Conservation (phyloP, 2,888 invertebrate species). For the Theodoxus fluviatilis region DNA sequence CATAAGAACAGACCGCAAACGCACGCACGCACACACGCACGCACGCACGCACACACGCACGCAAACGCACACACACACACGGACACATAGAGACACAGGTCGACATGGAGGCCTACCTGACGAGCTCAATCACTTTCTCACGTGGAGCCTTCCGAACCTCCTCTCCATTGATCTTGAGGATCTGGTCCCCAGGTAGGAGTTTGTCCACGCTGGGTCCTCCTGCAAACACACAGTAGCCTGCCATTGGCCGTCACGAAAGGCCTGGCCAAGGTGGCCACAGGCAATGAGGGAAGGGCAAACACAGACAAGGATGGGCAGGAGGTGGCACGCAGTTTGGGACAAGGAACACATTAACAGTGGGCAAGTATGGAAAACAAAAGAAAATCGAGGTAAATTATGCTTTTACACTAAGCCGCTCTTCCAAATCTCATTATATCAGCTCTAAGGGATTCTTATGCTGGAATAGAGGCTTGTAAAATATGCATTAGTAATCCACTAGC, state of each 20-base stretch:
- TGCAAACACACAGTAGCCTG: slow-evolving; percentile 37
- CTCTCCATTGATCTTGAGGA: slow-evolving; percentile 87
- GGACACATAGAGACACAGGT: neutral
- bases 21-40: slow-evolving; percentile 12
- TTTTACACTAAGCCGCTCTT: too few relatives aligned
- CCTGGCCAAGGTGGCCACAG: too few relatives aligned
- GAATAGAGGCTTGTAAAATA: too few relatives aligned
- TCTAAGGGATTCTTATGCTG: too few relatives aligned
- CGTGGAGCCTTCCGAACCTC: slow-evolving; percentile 85
- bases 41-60: neutral
- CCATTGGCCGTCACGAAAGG: too few relatives aligned
- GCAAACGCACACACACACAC: neutral
- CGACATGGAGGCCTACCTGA: slow-evolving; percentile 65
- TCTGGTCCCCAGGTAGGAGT: slow-evolving; percentile 89
- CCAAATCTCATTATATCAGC: too few relatives aligned
- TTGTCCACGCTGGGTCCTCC: slow-evolving; percentile 91
- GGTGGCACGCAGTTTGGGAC: too few relatives aligned
- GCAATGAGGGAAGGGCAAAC: too few relatives aligned
- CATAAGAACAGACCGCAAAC: neutral
- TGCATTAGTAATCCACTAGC: too few relatives aligned
- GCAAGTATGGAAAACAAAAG: too few relatives aligned
- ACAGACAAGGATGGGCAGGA: neutral
- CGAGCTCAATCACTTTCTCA: slow-evolving; percentile 87
- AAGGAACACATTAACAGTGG: too few relatives aligned
- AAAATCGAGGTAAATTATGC: too few relatives aligned